Evolutionary conservation across 2,888 invertebrate species (phyloP).

Genomic region (Nomada goodeniana): DNA sequence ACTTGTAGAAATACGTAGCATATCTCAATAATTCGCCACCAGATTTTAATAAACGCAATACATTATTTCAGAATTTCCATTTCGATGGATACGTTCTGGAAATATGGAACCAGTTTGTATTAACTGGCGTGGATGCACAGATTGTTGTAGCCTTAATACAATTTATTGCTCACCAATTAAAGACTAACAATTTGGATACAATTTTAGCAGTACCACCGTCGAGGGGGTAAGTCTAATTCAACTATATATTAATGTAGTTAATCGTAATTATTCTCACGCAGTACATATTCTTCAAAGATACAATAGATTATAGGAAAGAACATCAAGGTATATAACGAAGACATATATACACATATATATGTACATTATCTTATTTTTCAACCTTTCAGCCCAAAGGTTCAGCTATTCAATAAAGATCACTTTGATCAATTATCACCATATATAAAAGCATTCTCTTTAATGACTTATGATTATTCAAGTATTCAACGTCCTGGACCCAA

Average conservation of each 20-base stretch:
- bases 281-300: not conserved
- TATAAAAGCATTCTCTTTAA: conserved; percentile 95
- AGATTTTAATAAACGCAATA: conserved; percentile 84
- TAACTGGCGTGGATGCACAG: conserved; percentile 86
- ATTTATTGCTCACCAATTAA: conserved; percentile 86
- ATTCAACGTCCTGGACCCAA: conserved; percentile 94
- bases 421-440: conserved; percentile 91
- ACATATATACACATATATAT: not conserved
- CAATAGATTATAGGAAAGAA: too few relatives aligned
- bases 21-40: conserved; percentile 88
- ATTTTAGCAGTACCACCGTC: conserved; percentile 94
- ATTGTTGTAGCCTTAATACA: conserved; percentile 88
- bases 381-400: conserved; percentile 79
- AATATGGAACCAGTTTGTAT: conserved; percentile 93
- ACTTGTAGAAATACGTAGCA: conserved; percentile 3
- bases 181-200: conserved; percentile 85
- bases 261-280: not conserved
- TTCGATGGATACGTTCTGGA: conserved; percentile 97
- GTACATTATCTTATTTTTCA: not conserved
- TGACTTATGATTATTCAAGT: conserved; percentile 98
- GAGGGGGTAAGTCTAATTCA: conserved; percentile 84
- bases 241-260: not conserved
- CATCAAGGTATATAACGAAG: not conserved
- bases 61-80: conserved; percentile 90
- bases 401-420: conserved; percentile 90